A percentile compares a stretch with the other conserved stretches of the same genome.
phyloP scores from a whole-genome alignment of 2,797 vertebrate genomes.

The Kryptolebias ocellatus region DNA sequence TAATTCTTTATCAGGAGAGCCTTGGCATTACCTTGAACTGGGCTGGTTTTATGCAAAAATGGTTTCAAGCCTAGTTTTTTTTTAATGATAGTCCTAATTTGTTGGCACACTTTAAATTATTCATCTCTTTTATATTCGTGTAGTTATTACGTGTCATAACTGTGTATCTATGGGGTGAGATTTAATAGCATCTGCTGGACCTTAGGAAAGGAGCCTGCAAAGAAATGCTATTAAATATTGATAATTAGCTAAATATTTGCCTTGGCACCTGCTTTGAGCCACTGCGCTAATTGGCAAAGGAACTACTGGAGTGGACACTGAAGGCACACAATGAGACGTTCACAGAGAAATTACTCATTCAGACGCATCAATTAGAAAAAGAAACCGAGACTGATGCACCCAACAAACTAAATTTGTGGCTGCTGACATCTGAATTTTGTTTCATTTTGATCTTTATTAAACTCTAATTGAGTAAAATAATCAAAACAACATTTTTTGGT shows the following conservation, averaged over 20 bases:
- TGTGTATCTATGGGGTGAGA: conserved; percentile 99
- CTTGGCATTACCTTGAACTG: conserved; percentile 95
- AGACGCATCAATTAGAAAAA: conserved; percentile 62
- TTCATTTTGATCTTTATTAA: conserved; percentile 7
- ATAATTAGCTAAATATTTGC: conserved; percentile 99
- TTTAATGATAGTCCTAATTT: conserved; percentile 99
- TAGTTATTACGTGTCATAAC: conserved; percentile 99
- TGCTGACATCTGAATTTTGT: conserved; percentile 6
- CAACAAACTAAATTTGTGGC: neutral
- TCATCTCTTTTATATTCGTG: conserved; percentile 99
- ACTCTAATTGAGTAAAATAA: neutral
- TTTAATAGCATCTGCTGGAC: conserved; percentile 99
- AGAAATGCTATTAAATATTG: conserved; percentile 96
- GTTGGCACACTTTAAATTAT: conserved; percentile 99
- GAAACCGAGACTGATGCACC: conserved; percentile 21
- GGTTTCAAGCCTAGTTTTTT: conserved; percentile 94
- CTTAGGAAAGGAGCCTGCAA: conserved; percentile 91
- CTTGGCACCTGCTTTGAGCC: conserved; percentile 90
- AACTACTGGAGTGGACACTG: conserved; percentile 72
- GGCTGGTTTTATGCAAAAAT: conserved; percentile 95
- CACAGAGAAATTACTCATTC: conserved; percentile 32
- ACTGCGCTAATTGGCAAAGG: conserved; percentile 87
- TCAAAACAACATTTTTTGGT: neutral
- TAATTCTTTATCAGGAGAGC: conserved; percentile 96
- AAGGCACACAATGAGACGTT: conserved; percentile 50